Conservation (phyloP, 2,797 vertebrate species). For the Clamator glandarius region DNA sequence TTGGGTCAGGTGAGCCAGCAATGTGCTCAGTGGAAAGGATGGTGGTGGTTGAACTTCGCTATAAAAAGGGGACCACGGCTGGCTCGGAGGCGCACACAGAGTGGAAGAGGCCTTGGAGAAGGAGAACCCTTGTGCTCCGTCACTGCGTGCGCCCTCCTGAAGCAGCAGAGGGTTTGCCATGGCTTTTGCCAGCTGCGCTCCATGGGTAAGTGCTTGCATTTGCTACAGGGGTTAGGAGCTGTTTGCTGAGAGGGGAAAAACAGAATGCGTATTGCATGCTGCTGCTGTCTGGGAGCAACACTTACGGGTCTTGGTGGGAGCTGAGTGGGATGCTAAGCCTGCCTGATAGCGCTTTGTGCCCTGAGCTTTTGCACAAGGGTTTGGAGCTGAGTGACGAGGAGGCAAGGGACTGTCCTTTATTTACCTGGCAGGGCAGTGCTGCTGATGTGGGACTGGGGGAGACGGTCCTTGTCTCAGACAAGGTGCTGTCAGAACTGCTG, state of each 20-base stretch:
- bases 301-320: not conserved
- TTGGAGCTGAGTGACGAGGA: not conserved
- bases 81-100: not conserved
- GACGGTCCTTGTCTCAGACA: not conserved
- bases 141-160: fast-evolving
- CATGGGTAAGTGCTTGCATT: slow-evolving; percentile 17
- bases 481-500: not conserved
- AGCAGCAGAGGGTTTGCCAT: not conserved
- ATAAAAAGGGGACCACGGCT: slow-evolving; percentile 61
- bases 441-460: not conserved
- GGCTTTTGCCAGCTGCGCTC: not conserved
- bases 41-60: slow-evolving; percentile 33
- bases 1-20: not conserved
- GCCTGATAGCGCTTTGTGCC: not conserved
- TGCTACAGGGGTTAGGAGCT: fast-evolving
- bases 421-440: not conserved
- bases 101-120: not conserved
- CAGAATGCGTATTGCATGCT: not conserved
- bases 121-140: not conserved
- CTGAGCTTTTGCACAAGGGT: not conserved
- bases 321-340: not conserved
- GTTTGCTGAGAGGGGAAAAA: not conserved
- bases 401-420: too few species aligned
- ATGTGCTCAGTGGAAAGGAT: slow-evolving; percentile 54
- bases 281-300: not conserved